These are phyloP conservation scores for Mionectes macconnelli DNA, from an alignment of 2,113 vertebrate genomes.

Conservation along the genomic window DNA sequence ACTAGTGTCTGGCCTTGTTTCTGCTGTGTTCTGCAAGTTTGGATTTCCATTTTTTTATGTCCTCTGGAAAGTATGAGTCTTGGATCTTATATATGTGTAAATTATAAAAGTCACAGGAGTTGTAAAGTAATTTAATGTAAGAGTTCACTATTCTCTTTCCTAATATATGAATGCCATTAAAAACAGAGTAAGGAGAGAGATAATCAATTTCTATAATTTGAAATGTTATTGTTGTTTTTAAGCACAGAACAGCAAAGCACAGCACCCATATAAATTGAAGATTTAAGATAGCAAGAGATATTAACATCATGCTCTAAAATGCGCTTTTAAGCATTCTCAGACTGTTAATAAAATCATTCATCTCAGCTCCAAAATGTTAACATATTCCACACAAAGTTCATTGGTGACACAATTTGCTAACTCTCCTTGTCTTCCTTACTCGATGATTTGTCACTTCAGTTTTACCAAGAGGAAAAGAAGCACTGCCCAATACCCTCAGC, in stretches of 20 bases:
- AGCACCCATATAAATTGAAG: not conserved
- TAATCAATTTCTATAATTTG: not conserved
- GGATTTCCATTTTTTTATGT: not conserved
- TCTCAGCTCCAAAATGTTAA: slow-evolving; percentile 12
- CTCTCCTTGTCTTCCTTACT: slow-evolving; percentile 41
- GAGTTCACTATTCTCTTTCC: not conserved
- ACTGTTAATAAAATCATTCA: slow-evolving; percentile 16
- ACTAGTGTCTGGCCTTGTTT: not conserved
- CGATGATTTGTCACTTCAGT: slow-evolving; percentile 36
- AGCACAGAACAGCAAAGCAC: not conserved
- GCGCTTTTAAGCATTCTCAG: not conserved
- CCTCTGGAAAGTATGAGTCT: not conserved
- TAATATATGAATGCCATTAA: not conserved
- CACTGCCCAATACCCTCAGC: slow-evolving; percentile 37
- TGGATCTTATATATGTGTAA: not conserved
- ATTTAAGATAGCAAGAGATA: not conserved
- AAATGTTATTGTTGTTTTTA: slow-evolving; percentile 17
- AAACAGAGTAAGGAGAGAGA: not conserved
- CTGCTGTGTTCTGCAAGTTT: not conserved
- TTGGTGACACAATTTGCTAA: slow-evolving; percentile 29
- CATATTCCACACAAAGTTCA: not conserved
- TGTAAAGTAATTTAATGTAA: not conserved
- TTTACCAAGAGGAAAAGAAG: slow-evolving; percentile 27
- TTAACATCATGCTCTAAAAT: not conserved
- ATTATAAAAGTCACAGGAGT: not conserved